A percentile compares a stretch with the other conserved stretches of the same genome.
Evolutionary conservation across 2,113 vertebrate genomes (phyloP).

Genomic region (Psittacara wagleri): DNA sequence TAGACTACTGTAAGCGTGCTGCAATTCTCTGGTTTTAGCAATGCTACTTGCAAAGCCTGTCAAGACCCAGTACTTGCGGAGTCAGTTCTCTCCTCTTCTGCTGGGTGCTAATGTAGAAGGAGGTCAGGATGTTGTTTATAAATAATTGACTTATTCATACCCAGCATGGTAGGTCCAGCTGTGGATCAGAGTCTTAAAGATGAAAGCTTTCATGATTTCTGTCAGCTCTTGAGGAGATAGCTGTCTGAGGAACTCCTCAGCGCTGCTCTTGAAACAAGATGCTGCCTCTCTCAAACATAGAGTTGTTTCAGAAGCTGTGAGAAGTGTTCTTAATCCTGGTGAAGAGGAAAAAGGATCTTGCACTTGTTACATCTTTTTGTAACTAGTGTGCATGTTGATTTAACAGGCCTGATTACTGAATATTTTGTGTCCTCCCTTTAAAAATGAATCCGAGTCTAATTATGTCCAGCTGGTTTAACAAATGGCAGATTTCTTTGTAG

Average conservation of each 20-base stretch:
- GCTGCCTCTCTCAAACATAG: neutral
- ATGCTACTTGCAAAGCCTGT: neutral
- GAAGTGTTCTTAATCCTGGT: neutral
- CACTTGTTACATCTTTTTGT: neutral
- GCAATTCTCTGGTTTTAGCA: neutral
- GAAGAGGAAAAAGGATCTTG: neutral
- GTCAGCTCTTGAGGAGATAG: neutral
- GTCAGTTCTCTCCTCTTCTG: neutral
- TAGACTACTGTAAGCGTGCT: neutral
- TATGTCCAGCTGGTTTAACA: constrained; percentile 31
- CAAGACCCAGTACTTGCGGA: neutral
- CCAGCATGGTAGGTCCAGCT: neutral
- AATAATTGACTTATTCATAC: neutral
- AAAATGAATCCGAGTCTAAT: neutral
- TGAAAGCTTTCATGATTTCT: neutral
- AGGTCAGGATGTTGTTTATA: neutral
- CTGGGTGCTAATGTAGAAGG: neutral
- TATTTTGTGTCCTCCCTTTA: neutral
- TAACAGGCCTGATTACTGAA: neutral
- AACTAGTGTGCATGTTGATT: neutral
- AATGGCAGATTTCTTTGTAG: constrained; percentile 21
- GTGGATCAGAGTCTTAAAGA: neutral
- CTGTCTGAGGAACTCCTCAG: neutral
- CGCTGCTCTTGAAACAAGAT: neutral
- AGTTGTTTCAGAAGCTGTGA: neutral